Base-by-base conservation (phyloP, 37 sponge, comb jelly and placozoan genomes). In the Cladorhizidae sp. region DNA sequence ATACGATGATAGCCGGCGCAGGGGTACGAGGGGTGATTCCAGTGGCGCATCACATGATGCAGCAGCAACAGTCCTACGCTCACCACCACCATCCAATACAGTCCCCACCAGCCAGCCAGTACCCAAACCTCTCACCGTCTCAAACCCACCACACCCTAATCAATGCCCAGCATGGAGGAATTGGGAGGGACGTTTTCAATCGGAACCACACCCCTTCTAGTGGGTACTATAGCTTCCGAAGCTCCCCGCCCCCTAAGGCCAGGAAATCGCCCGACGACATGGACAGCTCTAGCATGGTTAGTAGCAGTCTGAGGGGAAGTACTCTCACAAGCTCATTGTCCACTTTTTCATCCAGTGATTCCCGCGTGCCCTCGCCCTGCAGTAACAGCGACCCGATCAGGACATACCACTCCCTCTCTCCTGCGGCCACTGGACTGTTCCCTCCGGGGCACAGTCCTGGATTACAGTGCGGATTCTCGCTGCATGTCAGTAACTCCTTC, bases 301-400 rank as follows among this genome's bases (percentile, higher is more conserved):
- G 76, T 23, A 51, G 76, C 57, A 76, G 79, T 42, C 25, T 78
- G 28, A 57, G 70, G 11, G 72, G 79, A 20, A 71, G 70, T 64
- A 50, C 29, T 28, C 55, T 78, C 51, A 78, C 85, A 1, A 85
- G 59, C 36, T 85, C 85, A 11, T 78, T 59, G 63, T 85, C 85
- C 31, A 85, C 85, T 37, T 85, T 85, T 61, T 85, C 85, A 14
- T 85, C 85, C 25, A 78, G 70, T 62, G 78, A 79, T 39, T 76
- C 78, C 29, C 78, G 79, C 36, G 26, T 78, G 21, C 78, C 85
- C 20, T 69, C 77, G 1, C 84, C 77, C 0, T 45, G 77, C 58
- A 76, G 70, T 69, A 84, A 56, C 84, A 75, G 70, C 37, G 84
- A 84, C 58, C 41, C 62, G 29, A 23, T 57, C 41, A 67, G 70